Conservation (phyloP, 2,797 vertebrate genomes). For the Spinibarbus caldwelli region DNA sequence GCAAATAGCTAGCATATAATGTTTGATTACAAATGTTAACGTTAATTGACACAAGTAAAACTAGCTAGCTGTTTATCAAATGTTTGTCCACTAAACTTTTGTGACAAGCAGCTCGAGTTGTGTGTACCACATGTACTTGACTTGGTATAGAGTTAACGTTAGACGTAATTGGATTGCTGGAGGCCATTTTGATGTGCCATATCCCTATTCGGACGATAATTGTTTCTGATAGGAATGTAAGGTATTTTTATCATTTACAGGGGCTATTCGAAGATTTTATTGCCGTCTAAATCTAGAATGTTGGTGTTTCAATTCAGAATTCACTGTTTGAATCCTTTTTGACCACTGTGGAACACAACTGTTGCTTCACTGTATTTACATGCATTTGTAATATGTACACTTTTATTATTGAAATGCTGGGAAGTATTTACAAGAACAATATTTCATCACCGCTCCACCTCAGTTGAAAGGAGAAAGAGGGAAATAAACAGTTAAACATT, state of each 20-base stretch:
- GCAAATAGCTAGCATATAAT: too few relatives aligned
- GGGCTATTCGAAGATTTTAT: background rate
- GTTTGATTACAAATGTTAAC: too few relatives aligned
- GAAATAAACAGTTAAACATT: too few relatives aligned
- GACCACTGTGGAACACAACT: background rate
- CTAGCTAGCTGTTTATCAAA: background rate
- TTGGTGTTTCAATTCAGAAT: conserved; percentile 7
- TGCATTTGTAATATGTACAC: background rate
- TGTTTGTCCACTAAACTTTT: background rate
- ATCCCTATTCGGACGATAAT: too few relatives aligned
- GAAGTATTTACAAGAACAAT: too few relatives aligned
- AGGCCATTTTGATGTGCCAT: too few relatives aligned
- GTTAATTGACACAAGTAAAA: too few relatives aligned
- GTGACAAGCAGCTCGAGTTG: too few relatives aligned
- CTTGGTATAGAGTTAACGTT: conserved; percentile 4
- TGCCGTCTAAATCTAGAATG: conserved; percentile 26
- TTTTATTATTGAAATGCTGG: background rate
- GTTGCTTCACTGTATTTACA: background rate
- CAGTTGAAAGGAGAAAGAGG: too few relatives aligned
- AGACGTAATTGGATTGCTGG: background rate
- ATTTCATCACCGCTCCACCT: too few relatives aligned
- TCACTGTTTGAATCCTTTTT: conserved; percentile 3
- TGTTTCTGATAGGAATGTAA: too few relatives aligned
- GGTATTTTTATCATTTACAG: too few relatives aligned
- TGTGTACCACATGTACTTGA: background rate